Evolutionary conservation across 2,797 vertebrate genomes (phyloP), one percentile per base, ranked within the genome.

Genomic region (Enteromius radiatus): DNA sequence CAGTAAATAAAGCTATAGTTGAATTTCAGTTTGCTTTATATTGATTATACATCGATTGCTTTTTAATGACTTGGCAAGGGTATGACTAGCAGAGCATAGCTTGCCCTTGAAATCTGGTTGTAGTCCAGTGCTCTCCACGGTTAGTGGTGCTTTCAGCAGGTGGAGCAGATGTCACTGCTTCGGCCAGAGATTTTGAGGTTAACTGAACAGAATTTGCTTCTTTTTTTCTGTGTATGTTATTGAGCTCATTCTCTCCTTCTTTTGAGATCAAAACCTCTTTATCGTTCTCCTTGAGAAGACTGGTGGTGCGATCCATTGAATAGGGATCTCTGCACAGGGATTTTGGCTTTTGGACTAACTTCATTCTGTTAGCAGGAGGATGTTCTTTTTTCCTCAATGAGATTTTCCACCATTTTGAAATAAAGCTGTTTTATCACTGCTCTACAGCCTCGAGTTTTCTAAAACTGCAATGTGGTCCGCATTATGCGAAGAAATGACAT

Each of bases 21-120:
- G 4, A 63, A 19, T 81, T 47, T 81, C 11, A 26, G 14, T 56
- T 70, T 71, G 31, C 28, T 12, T 77, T 81, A 28, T 36, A 78
- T 82, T 73, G 75, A 82, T 74, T 78, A 67, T 28, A 65, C 33
- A 33, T 70, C 17, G 64, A 59, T 74, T 63, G 59, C 28, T 26
- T 17, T 82, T 73, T 59, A 73, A 78, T 54, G 59, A 59, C 68
- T 65, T 70, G 47, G 75, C 56, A 78, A 41, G 49, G 56, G 52
- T 21, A 77, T 54, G 28, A 33, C 56, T 54, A 11, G 19, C 23
- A 33, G 59, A 68, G 31, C 26, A 12, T 33, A 11, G 74, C 33
- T 80, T 80, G 33, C 43, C 47, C n/a, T 87, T 68, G n/a, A 76
- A 67, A 43, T 84, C n/a, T 61, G 80, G 38, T 76, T 12, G 15